Base-by-base conservation (phyloP, 2,113 vertebrate genomes). In the Hyperopisus bebe region DNA sequence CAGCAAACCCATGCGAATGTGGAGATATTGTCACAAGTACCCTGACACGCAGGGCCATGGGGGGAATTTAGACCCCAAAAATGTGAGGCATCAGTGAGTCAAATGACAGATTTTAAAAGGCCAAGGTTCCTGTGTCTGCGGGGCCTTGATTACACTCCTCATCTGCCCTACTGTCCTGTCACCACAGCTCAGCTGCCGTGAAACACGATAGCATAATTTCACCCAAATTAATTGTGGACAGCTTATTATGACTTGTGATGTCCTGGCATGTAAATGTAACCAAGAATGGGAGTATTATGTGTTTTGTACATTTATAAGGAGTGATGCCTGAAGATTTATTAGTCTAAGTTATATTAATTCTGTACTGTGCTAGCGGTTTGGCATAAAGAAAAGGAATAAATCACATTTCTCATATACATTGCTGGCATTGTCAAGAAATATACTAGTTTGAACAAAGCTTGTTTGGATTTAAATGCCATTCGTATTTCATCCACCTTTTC, bases 171-270 rank as follows among this genome's bases (percentile, higher is more conserved):
- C 91, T 91, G 27, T 90, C 92, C 88, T 92, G 84, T 92, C 85
- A 87, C 88, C 89, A 94, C 91, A 53, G 2, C 53, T 92, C 93
- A 95, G 91, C 89, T 89, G 80, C 62, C 8, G 90, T 92, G 70
- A 89, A 91, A 93, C 89, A 88, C n/a, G 92, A 89, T 90, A 90
- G 48, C 89, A 80, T 91, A 83, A 91, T 88, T 89, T 27, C 0
- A 87, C 90, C 89, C 91, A 53, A 89, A 91, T 93, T 93, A 94
- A 90, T 90, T 87, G 91, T 92, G 94, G 91, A 91, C 87, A 91
- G 85, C 70, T 88, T 85, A 3, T 90, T 94, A 88, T 90, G 92
- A 94, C 91, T 35, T 88, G 88, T 88, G 91, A 94, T 94, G 95
- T 94, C 89, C 62, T 86, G 53, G 91, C 84, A 89, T 89, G 74